phyloP scores from a whole-genome alignment of 2,113 vertebrate species.

The Boulengeromyrus knoepffleri region DNA sequence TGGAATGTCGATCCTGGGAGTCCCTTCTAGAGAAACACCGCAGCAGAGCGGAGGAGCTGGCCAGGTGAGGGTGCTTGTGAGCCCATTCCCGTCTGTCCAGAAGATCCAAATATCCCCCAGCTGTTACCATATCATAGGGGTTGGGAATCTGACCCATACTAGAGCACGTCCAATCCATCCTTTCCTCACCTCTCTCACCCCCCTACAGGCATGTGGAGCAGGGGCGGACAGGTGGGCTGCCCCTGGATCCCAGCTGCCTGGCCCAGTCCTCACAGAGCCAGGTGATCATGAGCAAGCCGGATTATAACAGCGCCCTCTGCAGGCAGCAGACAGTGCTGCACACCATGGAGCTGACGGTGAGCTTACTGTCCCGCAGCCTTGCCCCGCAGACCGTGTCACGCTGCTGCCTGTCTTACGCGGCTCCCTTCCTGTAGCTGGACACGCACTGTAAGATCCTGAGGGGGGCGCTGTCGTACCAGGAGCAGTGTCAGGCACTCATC shows the following conservation, averaged over 20 bases:
- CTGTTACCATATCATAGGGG: background rate
- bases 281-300: slow-evolving; percentile 57
- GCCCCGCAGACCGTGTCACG: background rate
- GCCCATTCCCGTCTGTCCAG: background rate
- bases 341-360: slow-evolving; percentile 54
- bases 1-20: slow-evolving; percentile 60
- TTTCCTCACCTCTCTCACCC: background rate
- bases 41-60: slow-evolving; percentile 51
- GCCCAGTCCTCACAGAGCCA: slow-evolving; percentile 55
- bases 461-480: slow-evolving; percentile 52
- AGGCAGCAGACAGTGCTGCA: slow-evolving; percentile 49
- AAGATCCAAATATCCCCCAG: background rate
- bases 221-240: slow-evolving; percentile 38
- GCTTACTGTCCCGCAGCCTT: background rate
- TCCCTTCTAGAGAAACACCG: slow-evolving; percentile 56
- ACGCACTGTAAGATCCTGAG: slow-evolving; percentile 53
- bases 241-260: slow-evolving; percentile 40
- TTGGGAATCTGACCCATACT: background rate
- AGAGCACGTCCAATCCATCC: background rate
- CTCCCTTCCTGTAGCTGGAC: slow-evolving; percentile 49
- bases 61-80: slow-evolving; percentile 40
- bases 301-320: slow-evolving; percentile 50
- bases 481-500: slow-evolving; percentile 49
- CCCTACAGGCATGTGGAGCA: slow-evolving; percentile 52
- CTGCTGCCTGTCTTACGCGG: background rate